Evolutionary conservation across 2,113 vertebrate genomes (phyloP).

Genomic region (Setophaga kirtlandii): DNA sequence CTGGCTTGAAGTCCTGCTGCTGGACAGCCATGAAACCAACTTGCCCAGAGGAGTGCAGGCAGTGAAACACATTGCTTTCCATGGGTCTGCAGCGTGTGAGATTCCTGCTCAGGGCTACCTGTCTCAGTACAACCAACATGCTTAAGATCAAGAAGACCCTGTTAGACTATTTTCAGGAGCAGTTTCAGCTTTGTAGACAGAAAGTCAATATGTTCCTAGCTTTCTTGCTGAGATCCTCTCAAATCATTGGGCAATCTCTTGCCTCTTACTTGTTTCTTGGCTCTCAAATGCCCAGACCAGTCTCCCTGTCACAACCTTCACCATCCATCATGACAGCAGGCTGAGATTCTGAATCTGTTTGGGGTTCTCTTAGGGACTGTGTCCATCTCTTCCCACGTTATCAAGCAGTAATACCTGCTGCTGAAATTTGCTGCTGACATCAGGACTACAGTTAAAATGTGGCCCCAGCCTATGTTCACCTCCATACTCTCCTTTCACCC

Average conservation of each 20-base stretch:
- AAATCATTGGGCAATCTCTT: background rate
- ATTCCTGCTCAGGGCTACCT: background rate
- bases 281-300: background rate
- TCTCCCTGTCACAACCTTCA: background rate
- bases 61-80: background rate
- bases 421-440: background rate
- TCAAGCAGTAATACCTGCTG: background rate
- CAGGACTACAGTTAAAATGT: background rate
- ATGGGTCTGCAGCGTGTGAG: background rate
- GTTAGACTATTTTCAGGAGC: background rate
- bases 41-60: background rate
- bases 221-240: background rate
- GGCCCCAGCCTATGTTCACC: background rate
- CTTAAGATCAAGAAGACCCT: background rate
- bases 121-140: background rate
- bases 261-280: background rate
- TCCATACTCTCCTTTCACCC: background rate
- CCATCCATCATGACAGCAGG: background rate
- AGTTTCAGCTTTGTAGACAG: background rate
- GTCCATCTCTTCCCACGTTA: background rate
- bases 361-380: background rate
- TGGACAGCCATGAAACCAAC: background rate
- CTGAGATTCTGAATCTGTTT: background rate
- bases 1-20: background rate
- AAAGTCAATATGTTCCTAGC: background rate